Percentiles rank a stretch among this genome's conserved stretches.
phyloP scores from a whole-genome alignment of 2,113 vertebrate genomes.

The Sebastes schlegelii region DNA sequence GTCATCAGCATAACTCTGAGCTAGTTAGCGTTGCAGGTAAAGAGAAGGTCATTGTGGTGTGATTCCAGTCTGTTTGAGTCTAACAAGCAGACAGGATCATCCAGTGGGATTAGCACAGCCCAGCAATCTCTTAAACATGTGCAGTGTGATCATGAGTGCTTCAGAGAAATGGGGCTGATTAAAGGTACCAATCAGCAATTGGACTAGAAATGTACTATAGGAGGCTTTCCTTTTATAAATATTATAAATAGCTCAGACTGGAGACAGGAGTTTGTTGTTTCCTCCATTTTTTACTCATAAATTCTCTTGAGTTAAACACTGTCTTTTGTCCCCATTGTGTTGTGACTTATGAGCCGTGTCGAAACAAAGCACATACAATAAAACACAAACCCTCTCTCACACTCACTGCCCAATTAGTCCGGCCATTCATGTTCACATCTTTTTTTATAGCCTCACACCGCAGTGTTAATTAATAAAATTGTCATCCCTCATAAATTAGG shows the following conservation, averaged over 20 bases:
- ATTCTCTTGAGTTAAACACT: slow-evolving; percentile 25
- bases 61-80: slow-evolving; percentile 64
- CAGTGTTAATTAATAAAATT: slow-evolving; percentile 74
- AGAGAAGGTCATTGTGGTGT: slow-evolving; percentile 68
- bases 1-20: slow-evolving; percentile 1
- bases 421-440: slow-evolving; percentile 60
- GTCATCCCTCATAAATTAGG: slow-evolving; percentile 77
- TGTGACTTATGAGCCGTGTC: slow-evolving; percentile 57
- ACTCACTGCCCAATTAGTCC: slow-evolving; percentile 63
- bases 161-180: slow-evolving; percentile 56
- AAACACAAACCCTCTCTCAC: slow-evolving; percentile 53
- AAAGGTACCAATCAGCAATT: slow-evolving; percentile 40
- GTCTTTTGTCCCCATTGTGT: slow-evolving; percentile 16
- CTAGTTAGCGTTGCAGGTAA: slow-evolving; percentile 46
- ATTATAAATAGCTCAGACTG: neutral
- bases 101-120: slow-evolving; percentile 63
- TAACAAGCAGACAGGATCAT: slow-evolving; percentile 69
- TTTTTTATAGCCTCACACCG: slow-evolving; percentile 60
- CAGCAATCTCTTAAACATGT: slow-evolving; percentile 68
- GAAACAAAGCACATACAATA: slow-evolving; percentile 58
- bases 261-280: neutral
- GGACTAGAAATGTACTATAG: neutral
- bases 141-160: slow-evolving; percentile 39
- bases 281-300: slow-evolving; percentile 24
- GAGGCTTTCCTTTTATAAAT: neutral